Evolutionary conservation across 2,888 invertebrate genomes (phyloP).

Genomic region (Tipula lateralis): DNA sequence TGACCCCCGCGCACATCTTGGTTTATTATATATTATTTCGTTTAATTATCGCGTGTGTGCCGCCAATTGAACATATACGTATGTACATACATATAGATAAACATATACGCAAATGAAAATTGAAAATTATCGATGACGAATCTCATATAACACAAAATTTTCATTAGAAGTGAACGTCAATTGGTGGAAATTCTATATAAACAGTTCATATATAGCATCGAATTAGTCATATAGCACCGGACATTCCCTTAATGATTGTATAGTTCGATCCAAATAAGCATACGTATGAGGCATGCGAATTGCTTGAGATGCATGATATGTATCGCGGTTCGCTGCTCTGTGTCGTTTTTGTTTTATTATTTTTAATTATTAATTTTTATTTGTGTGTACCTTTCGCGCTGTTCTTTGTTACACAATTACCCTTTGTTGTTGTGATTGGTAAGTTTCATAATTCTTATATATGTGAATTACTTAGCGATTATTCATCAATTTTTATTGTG

Average conservation of each 20-base stretch:
- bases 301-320: background rate
- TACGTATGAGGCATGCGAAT: background rate
- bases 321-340: background rate
- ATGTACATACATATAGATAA: background rate
- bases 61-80: background rate
- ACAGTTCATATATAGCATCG: background rate
- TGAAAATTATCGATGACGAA: background rate
- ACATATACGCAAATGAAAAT: background rate
- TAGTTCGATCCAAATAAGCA: background rate
- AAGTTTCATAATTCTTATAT: conserved; percentile 24
- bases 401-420: conserved; percentile 11
- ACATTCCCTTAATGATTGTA: background rate
- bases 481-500: conserved; percentile 19
- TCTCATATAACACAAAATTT: background rate
- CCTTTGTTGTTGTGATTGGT: conserved; percentile 1
- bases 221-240: background rate
- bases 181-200: background rate
- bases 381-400: background rate
- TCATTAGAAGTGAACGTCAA: background rate
- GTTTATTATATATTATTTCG: background rate
- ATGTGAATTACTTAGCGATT: conserved; percentile 16
- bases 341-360: conserved; percentile 3
- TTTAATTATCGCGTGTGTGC: background rate
- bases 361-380: background rate
- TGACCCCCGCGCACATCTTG: background rate